These are phyloP conservation scores for Eristalis tenax DNA, from an alignment of 2,888 invertebrate species.

Conservation along the genomic window DNA sequence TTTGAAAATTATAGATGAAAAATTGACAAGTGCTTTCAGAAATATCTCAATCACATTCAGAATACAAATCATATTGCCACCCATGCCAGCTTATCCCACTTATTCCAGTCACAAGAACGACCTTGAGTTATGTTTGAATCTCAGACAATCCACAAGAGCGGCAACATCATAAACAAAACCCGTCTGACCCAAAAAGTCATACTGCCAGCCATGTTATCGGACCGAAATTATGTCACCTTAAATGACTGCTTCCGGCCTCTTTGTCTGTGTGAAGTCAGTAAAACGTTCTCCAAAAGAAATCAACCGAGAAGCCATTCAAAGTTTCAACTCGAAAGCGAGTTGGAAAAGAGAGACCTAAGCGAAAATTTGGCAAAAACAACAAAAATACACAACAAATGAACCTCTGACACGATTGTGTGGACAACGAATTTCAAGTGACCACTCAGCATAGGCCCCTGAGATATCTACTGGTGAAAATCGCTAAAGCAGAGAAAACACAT, in stretches of 20 bases:
- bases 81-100: background rate
- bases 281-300: slow-evolving; percentile 28
- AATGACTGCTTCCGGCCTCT: slow-evolving; percentile 28
- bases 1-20: too few species aligned
- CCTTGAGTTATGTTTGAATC: slow-evolving; percentile 1
- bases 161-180: slow-evolving; percentile 7
- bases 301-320: slow-evolving; percentile 11
- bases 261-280: slow-evolving; percentile 1
- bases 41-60: too few species aligned
- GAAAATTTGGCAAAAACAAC: slow-evolving; percentile 19
- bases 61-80: too few species aligned
- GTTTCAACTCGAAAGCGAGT: slow-evolving; percentile 5
- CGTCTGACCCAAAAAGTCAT: slow-evolving; percentile 20
- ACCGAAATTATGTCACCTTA: slow-evolving; percentile 45
- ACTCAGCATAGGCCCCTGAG: background rate
- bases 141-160: background rate
- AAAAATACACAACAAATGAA: background rate
- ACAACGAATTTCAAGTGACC: background rate
- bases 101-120: background rate
- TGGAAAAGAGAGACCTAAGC: slow-evolving; percentile 27
- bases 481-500: background rate
- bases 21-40: too few species aligned
- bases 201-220: background rate
- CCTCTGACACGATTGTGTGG: slow-evolving; percentile 1
- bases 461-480: slow-evolving; percentile 25